Base-by-base conservation (phyloP, 2,888 invertebrate genomes). In the Disparrhopalites patrizii region DNA sequence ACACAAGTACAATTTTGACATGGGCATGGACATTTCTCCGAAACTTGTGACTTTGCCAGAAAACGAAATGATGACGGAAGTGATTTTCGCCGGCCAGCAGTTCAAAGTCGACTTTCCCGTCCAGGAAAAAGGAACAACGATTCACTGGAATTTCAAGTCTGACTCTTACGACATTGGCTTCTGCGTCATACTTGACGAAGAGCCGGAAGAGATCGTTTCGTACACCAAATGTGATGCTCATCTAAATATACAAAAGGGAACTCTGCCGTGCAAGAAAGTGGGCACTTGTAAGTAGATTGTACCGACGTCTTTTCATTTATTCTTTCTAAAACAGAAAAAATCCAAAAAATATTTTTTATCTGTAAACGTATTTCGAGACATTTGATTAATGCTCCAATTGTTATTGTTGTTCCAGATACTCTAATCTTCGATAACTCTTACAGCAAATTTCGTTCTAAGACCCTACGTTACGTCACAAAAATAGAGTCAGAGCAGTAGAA, bases 381-480 rank as follows among this genome's bases (percentile, higher is more conserved):
- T n/a, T n/a, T n/a, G n/a, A n/a, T n/a, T n/a, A n/a, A n/a, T n/a
- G n/a, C n/a, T n/a, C n/a, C n/a, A n/a, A n/a, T n/a, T n/a, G n/a
- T n/a, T n/a, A n/a, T n/a, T n/a, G n/a, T 25, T 3, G 8, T 33
- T 51, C 30, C 52, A 62, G 62, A 62, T 25, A 33, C 36, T 3
- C 51, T 62, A 1, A 20, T 10, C 33, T 62, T 62, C 25, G 62
- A 62, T 30, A 62, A 62, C 25, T 23, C 51, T 8, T 62, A 52
- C 52, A 62, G 62, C 27, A 62, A 62, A 51, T 62, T 62, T 52
- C 50, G 62, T 15, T 51, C 62, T 2, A 62, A 62, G 23, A 52
- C 33, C 5, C 23, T 62, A 10, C 25, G 36, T 25, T 62, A 62
- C 52, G 62, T 62, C 7, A 43, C 43, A 15, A 4, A 43, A 43